Evolutionary conservation across 2,797 vertebrate species (phyloP), one percentile per base, ranked within the genome.

Genomic region (Gastrophryne carolinensis): DNA sequence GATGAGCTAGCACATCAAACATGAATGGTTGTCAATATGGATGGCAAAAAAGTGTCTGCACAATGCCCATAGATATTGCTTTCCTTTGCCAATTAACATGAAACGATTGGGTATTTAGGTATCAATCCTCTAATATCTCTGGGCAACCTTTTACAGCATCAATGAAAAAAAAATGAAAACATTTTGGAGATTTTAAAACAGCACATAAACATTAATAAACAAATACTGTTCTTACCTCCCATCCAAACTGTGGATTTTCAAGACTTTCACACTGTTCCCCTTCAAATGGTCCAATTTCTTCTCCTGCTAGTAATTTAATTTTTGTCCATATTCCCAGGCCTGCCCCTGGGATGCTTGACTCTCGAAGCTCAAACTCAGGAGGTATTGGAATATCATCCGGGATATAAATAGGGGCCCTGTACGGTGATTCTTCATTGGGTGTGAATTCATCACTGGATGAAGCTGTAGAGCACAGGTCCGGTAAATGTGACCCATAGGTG

Each of bases 311-410:
- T 80, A 99, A 90, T 86, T 89, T 95, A 87, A 93, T 91, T 84
- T 88, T 91, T 85, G 93, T 93, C 95, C 96, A 98, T 90, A 98
- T 91, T 81, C 97, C 97, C 85, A 95, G 87, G 82, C 89, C 90
- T 11, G 89, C 90, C 13, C 89, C 91, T 29, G 88, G 84, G 82
- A 92, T 49, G 37, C 81, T 87, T 34, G 97, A 98, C 83, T 96
- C 93, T 65, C 94, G 91, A 72, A 99, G 90, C 73, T 98, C 95
- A 83, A 98, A 96, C 80, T 97, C 96, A 77, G 91, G 87, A 74
- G 95, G 95, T 83, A 95, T 85, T 34, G 89, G 87, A 82, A 94
- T 84, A 79, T 94, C 91, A 80, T 92, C 93, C 0, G 91, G 87
- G 72, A 93, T 91, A 86, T 94, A 96, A 82, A 94, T 86, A 3